Conservation (phyloP, 2,113 vertebrate species). For the Lanius ludovicianus region DNA sequence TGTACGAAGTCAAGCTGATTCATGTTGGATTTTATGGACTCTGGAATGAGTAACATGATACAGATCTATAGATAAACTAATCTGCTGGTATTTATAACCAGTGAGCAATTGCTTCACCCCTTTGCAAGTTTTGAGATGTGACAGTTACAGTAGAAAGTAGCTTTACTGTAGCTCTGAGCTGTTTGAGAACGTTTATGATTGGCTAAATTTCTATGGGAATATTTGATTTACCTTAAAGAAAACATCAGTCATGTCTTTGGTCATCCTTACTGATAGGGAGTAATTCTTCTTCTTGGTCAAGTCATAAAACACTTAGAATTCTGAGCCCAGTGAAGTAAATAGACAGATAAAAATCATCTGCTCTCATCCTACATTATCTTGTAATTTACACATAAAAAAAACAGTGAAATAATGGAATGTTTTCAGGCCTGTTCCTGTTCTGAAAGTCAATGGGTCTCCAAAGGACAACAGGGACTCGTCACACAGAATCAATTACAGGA, state of each 20-base stretch:
- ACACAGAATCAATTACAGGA: slow-evolving; percentile 39
- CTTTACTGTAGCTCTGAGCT: neutral
- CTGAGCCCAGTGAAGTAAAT: slow-evolving; percentile 35
- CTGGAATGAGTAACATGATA: slow-evolving; percentile 51
- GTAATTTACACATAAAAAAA: slow-evolving; percentile 68
- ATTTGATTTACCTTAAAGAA: slow-evolving; percentile 23
- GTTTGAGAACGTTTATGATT: neutral
- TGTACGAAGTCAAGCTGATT: neutral
- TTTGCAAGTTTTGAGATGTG: neutral
- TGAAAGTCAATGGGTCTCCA: slow-evolving; percentile 16
- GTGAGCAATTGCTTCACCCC: slow-evolving; percentile 29
- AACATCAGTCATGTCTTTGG: neutral
- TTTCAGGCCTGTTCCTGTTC: slow-evolving; percentile 34
- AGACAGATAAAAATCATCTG: slow-evolving; percentile 53
- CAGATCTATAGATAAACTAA: slow-evolving; percentile 60
- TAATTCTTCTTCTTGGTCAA: neutral
- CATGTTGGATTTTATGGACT: slow-evolving; percentile 27
- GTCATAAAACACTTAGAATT: slow-evolving; percentile 27
- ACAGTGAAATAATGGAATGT: slow-evolving; percentile 60
- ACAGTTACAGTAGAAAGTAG: slow-evolving; percentile 2
- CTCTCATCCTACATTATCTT: slow-evolving; percentile 47
- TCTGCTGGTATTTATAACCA: slow-evolving; percentile 56
- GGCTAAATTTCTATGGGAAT: neutral
- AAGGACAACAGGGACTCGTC: neutral
- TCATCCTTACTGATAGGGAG: slow-evolving; percentile 5